These are phyloP conservation scores for Bothrops jararaca DNA, from an alignment of 2,113 vertebrate species.

Conservation along the genomic window DNA sequence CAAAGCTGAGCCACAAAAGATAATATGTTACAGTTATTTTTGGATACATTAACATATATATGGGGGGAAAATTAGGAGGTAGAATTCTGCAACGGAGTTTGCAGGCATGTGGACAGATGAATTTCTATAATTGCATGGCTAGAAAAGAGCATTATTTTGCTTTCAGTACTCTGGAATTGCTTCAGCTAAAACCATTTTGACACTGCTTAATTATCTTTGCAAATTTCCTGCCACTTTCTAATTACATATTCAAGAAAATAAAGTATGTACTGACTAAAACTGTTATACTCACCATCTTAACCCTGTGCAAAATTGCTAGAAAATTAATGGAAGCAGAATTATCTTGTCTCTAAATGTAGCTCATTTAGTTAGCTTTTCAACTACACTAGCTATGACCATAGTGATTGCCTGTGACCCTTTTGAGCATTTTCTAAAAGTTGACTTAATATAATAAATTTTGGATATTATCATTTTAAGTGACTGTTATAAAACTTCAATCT, in stretches of 20 bases:
- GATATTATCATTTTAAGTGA: background rate
- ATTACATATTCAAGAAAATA: slow-evolving; percentile 8
- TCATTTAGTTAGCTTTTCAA: background rate
- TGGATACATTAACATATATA: background rate
- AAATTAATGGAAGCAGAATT: slow-evolving; percentile 34
- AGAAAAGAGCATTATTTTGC: slow-evolving; percentile 17
- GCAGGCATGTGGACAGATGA: slow-evolving; percentile 20
- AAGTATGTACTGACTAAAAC: background rate
- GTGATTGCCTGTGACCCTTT: background rate
- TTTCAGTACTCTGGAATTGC: slow-evolving; percentile 33
- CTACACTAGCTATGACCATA: background rate
- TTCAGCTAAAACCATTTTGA: slow-evolving; percentile 43
- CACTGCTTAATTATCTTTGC: slow-evolving; percentile 43
- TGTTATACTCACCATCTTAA: slow-evolving; percentile 30
- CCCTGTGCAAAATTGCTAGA: slow-evolving; percentile 27
- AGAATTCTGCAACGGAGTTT: background rate
- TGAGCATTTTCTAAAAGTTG: background rate
- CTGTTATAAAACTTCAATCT: background rate
- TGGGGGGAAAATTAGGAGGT: background rate
- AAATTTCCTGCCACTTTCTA: slow-evolving; percentile 45
- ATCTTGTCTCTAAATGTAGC: background rate
- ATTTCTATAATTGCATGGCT: slow-evolving; percentile 12
- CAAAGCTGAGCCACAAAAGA: background rate
- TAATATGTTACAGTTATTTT: background rate
- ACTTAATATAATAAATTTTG: background rate